Base-by-base conservation (phyloP, 2,797 vertebrate species). In the Poeciliopsis presidionis region DNA sequence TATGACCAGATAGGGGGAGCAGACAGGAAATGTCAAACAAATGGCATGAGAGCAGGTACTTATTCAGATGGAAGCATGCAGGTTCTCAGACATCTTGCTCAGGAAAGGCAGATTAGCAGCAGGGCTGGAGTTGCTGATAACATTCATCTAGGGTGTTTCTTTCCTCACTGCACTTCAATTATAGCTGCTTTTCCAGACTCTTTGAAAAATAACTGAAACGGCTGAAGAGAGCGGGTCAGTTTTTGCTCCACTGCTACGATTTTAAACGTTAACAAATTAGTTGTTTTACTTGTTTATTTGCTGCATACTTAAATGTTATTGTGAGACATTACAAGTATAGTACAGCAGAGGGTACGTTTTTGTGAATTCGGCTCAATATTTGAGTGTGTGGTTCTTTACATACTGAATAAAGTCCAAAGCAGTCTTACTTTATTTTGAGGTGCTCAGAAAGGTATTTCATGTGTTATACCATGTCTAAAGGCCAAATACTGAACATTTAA, bases 21-120 rank as follows among this genome's bases (percentile, higher is more conserved):
- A 85, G 84, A 85, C 84, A 81, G 79, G 76, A 84, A 92, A 91
- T 92, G 90, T 91, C 88, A 91, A 85, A 90, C 92, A 93, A 91
- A 92, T 90, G 92, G 89, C 87, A 83, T 70, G 81, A 91, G 87
- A 88, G 88, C 76, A 86, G 87, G 76, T 88, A 84, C 86, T 91
- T 89, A 90, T 90, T 89, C 89, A 91, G 86, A 65, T 72, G 87
- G 84, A 80, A 86, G 86, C 88, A 79, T 75, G 70, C 80, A 79
- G 55, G 55, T 87, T 89, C 89, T 86, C 70, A 74, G 81, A 81
- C 87, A 88, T 84, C 81, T 85, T 84, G 82, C 84, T 87, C 73
- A 77, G 81, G 76, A 88, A 77, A 86, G 86, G 76, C 75, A 88
- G 90, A 91, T 93, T 89, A 90, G 84, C 77, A 61, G 82, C 83